Evolutionary conservation across 2,888 invertebrate genomes (phyloP).

Genomic region (Drosophila demipolita): DNA sequence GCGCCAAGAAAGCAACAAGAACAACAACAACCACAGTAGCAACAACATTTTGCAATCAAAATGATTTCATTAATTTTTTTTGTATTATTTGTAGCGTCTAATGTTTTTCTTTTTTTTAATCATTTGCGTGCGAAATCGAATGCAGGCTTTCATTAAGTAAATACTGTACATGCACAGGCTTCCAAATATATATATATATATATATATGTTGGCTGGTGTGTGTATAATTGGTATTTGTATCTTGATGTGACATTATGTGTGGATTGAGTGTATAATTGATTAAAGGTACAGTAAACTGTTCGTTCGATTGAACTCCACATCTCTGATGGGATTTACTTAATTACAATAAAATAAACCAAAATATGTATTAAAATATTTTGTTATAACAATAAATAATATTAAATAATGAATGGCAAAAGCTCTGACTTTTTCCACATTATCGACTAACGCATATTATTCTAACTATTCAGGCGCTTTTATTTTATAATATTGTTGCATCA

Average conservation of each 20-base stretch:
- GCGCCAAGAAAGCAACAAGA: constrained; percentile 32
- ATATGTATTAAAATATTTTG: not conserved
- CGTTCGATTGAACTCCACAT: not conserved
- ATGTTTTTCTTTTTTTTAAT: constrained; percentile 32
- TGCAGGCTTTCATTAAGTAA: constrained; percentile 50
- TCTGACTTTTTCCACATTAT: not conserved
- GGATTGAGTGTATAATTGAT: not conserved
- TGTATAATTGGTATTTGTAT: not conserved
- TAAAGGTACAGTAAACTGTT: constrained; percentile 15
- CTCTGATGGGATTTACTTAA: not conserved
- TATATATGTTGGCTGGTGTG: not conserved
- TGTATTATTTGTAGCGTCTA: constrained; percentile 1
- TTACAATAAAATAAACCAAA: not conserved
- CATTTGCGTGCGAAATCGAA: constrained; percentile 64
- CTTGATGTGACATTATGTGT: constrained; percentile 9
- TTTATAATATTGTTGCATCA: not conserved
- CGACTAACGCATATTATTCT: not conserved
- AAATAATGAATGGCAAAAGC: not conserved
- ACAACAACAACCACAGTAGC: constrained; percentile 22
- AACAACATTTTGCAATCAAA: constrained; percentile 35
- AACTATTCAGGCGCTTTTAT: not conserved
- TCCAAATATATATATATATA: not conserved
- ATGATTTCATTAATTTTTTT: constrained; percentile 48
- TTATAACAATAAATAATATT: not conserved
- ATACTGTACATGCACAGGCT: constrained; percentile 11